phyloP scores from a whole-genome alignment of 2,888 invertebrate species.

The Hartigia nigra region DNA sequence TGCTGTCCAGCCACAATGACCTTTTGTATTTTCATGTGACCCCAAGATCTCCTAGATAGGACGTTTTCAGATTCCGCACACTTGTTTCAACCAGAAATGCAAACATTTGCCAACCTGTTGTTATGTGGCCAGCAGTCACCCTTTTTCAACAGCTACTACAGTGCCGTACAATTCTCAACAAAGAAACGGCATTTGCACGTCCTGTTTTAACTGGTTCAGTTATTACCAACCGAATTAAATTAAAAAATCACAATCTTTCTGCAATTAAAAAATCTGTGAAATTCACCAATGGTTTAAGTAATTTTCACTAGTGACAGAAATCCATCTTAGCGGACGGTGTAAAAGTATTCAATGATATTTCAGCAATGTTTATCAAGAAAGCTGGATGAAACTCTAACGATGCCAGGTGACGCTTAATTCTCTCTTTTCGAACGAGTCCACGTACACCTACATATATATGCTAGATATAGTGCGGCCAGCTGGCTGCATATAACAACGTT shows the following conservation, averaged over 20 bases:
- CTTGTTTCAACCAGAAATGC: neutral
- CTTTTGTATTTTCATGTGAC: neutral
- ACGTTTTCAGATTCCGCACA: neutral
- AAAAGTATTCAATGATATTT: neutral
- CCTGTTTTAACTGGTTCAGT: neutral
- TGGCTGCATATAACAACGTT: neutral
- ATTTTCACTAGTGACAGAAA: neutral
- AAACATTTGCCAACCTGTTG: neutral
- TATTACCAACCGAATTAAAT: neutral
- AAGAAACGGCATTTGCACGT: neutral
- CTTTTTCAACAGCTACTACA: neutral
- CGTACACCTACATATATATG: neutral
- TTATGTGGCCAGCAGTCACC: neutral
- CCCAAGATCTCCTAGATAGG: neutral
- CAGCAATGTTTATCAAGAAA: neutral
- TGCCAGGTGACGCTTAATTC: neutral
- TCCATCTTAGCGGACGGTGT: neutral
- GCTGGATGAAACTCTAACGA: neutral
- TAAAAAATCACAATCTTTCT: neutral
- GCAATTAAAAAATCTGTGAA: neutral
- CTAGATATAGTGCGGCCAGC: neutral
- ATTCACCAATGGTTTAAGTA: too few relatives aligned
- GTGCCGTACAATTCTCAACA: neutral
- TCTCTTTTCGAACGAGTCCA: neutral
- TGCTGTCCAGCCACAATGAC: neutral